Conservation (phyloP, 1,140 invertebrate genomes). For the Panonychus citri region DNA sequence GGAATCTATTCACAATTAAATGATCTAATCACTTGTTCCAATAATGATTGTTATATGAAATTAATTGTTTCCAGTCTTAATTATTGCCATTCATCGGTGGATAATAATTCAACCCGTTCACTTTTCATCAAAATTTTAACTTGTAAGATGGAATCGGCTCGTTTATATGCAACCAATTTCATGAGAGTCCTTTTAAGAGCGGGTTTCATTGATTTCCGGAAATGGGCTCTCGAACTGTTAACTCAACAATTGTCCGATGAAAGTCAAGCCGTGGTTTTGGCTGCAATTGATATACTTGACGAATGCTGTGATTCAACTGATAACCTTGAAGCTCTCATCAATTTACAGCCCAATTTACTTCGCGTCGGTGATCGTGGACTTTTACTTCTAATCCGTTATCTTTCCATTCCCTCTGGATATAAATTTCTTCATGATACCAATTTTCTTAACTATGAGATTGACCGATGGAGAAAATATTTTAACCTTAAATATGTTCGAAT, state of each 20-base stretch:
- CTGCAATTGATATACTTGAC: conserved; percentile 58
- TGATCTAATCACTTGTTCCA: conserved; percentile 32
- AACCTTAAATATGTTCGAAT: conserved; percentile 47
- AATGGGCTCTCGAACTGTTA: conserved; percentile 58
- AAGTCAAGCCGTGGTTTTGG: conserved; percentile 39
- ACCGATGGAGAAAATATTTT: conserved; percentile 42
- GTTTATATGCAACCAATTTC: conserved; percentile 72
- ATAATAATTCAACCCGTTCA: conserved; percentile 34
- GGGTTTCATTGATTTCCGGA: conserved; percentile 27
- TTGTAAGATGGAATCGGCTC: conserved; percentile 34
- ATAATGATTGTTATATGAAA: conserved; percentile 75
- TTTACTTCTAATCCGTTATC: conserved; percentile 51
- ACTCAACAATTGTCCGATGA: conserved; percentile 55
- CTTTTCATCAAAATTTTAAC: conserved; percentile 26
- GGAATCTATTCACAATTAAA: conserved; percentile 44
- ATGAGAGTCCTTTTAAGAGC: conserved; percentile 57
- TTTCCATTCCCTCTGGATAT: conserved; percentile 47
- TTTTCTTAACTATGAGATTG: conserved; percentile 43
- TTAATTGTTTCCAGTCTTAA: conserved; percentile 68
- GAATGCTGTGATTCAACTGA: conserved; percentile 58
- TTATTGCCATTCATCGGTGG: conserved; percentile 34
- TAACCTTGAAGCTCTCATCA: conserved; percentile 52
- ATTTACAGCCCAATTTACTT: conserved; percentile 38
- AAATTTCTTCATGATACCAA: conserved; percentile 37
- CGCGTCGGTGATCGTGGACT: conserved; percentile 59